Base-by-base conservation (phyloP, 2,113 vertebrate genomes). In the Phodopus roborovskii region DNA sequence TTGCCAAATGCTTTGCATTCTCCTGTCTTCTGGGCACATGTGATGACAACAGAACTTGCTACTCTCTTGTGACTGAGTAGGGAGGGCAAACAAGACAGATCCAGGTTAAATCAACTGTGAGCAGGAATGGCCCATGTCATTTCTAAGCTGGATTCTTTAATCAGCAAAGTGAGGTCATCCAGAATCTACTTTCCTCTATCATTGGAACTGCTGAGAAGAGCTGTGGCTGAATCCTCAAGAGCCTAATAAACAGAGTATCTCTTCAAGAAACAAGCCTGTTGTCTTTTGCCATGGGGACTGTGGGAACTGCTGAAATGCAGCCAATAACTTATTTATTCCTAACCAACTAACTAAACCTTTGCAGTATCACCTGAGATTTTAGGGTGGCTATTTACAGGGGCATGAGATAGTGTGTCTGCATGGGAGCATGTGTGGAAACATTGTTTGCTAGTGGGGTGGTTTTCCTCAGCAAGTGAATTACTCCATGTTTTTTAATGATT, bases 1-100 rank as follows among this genome's bases (percentile, higher is more conserved):
- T 92, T 96, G 56, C 50, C 85, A 95, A 74, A 24, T 90, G 64
- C 75, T 84, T 86, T 68, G 33, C 22, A 5, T 88, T 96, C 60
- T 94, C 22, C 20, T 88, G 39, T 81, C 48, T 87, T 79, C 92
- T 90, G 56, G 71, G 13, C 36, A 33, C 36, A 33, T 19, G 33
- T n/a, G 22, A 53, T 74, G 68, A 19, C 13, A 50, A 13, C 30
- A 73, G 75, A 71, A 71, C n/a, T 77, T 82, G 24, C 83, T 58
- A 58, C n/a, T 30, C 7, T 13, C 26, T n/a, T 85, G n/a, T 86
- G 73, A 85, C 81, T 89, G 66, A 89, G 60, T 50, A 90, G 20
- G 45, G 16, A 90, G 24, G 45, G 16, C 70, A 77, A 12, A 22
- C 24, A 22, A 56, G 83, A 79, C 26, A 83, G 42, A 87, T 33